These are phyloP conservation scores for Andricus curvator DNA, from an alignment of 2,888 invertebrate species.

Conservation along the genomic window DNA sequence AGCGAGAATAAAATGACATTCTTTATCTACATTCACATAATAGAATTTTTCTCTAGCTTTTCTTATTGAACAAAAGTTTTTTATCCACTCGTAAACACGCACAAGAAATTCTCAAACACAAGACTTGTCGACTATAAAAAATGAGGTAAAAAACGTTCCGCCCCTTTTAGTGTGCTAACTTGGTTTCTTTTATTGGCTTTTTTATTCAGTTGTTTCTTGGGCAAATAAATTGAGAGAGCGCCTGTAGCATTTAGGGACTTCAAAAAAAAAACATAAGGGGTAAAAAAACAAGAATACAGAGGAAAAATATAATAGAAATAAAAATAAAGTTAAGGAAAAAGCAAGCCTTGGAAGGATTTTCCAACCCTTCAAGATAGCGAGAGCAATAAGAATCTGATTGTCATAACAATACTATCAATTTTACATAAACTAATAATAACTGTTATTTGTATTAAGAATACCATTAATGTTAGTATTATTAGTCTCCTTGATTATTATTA, in stretches of 20 bases:
- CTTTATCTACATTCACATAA: slow-evolving; percentile 48
- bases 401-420: slow-evolving; percentile 76
- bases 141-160: slow-evolving; percentile 60
- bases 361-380: slow-evolving; percentile 69
- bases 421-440: slow-evolving; percentile 59
- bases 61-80: slow-evolving; percentile 1
- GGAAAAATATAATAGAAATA: neutral
- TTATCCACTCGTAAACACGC: neutral
- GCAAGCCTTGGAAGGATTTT: slow-evolving; percentile 3
- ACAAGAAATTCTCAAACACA: neutral
- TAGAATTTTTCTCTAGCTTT: slow-evolving; percentile 49
- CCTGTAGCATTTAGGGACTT: neutral
- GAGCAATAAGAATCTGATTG: slow-evolving; percentile 76
- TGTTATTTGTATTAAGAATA: slow-evolving; percentile 15
- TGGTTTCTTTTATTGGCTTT: slow-evolving; percentile 15
- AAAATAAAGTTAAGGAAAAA: neutral
- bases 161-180: slow-evolving; percentile 42
- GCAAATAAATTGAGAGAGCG: neutral
- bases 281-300: neutral
- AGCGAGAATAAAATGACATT: slow-evolving; percentile 28
- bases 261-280: neutral
- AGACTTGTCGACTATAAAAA: slow-evolving; percentile 54
- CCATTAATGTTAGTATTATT: slow-evolving; percentile 50
- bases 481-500: slow-evolving; percentile 20
- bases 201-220: neutral